Conservation (phyloP, 2,888 invertebrate genomes). For the Chrysolina oricalcia region DNA sequence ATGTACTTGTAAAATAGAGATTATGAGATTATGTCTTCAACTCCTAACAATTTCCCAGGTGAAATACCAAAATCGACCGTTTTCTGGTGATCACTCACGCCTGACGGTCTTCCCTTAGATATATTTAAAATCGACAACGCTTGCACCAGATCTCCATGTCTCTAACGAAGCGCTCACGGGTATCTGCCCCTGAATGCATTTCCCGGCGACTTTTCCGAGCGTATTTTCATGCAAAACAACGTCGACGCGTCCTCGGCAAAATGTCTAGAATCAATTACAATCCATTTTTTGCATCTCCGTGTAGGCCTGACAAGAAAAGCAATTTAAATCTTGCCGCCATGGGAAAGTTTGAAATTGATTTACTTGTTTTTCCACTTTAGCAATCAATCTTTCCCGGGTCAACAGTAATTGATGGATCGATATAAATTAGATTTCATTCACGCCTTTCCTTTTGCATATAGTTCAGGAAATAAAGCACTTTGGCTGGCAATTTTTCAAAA, state of each 20-base stretch:
- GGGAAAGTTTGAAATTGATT: slow-evolving; percentile 22
- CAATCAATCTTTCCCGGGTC: slow-evolving; percentile 31
- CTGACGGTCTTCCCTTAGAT: no score
- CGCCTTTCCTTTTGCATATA: slow-evolving; percentile 11
- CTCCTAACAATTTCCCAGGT: no score
- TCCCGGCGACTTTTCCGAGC: not conserved
- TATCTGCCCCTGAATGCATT: not conserved
- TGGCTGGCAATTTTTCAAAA: no score
- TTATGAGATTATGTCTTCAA: no score
- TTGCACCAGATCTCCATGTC: not conserved
- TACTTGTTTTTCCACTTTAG: slow-evolving; percentile 28
- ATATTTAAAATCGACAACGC: no score
- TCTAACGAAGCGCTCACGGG: not conserved
- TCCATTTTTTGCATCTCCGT: slow-evolving; percentile 14
- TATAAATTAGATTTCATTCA: slow-evolving; percentile 21
- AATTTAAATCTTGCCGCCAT: slow-evolving; percentile 28
- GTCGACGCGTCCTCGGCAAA: not conserved
- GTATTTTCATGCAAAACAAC: slow-evolving; percentile 15
- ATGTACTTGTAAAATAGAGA: no score
- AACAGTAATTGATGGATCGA: slow-evolving; percentile 10
- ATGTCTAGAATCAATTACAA: slow-evolving; percentile 21
- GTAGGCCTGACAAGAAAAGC: slow-evolving; percentile 20
- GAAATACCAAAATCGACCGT: no score
- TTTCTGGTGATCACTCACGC: no score
- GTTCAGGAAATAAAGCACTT: no score